Conservation (phyloP, 2,113 vertebrate species). For the Cyprinodon tularosa region DNA sequence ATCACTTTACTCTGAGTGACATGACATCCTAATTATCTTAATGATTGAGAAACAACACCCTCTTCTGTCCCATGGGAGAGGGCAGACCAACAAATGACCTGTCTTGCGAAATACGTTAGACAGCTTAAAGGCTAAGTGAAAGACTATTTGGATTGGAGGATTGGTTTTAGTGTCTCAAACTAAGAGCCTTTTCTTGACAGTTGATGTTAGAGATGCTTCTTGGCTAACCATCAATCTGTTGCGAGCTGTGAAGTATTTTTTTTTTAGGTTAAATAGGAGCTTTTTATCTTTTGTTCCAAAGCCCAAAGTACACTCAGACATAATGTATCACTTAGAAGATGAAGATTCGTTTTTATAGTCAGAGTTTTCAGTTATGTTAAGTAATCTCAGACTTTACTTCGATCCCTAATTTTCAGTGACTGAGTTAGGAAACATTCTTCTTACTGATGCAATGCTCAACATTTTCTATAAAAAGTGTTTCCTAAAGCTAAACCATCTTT, state of each 20-base stretch:
- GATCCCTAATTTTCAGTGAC: no score
- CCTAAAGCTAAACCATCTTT: no score
- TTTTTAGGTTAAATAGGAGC: constrained; percentile 27
- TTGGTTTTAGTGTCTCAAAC: constrained; percentile 66
- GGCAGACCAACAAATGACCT: constrained; percentile 37
- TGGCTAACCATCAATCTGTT: constrained; percentile 26
- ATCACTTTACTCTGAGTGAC: constrained; percentile 15
- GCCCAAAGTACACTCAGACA: not conserved
- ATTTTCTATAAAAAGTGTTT: no score
- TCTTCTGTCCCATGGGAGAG: constrained; percentile 51
- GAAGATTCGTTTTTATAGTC: no score
- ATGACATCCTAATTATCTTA: constrained; percentile 63
- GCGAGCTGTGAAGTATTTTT: constrained; percentile 17
- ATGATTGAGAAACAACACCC: constrained; percentile 40
- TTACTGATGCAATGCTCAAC: no score
- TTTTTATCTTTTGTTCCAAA: not conserved
- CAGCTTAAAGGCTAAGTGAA: constrained; percentile 50
- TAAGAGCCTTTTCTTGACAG: constrained; percentile 30
- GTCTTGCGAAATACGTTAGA: constrained; percentile 35
- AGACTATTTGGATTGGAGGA: constrained; percentile 63
- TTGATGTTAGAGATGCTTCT: constrained; percentile 28
- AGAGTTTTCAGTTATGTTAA: no score
- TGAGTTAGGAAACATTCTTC: no score
- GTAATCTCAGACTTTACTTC: no score
- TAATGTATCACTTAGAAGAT: not conserved